These are phyloP conservation scores for Conus betulinus DNA, from an alignment of 1,140 invertebrate genomes.

Conservation along the genomic window DNA sequence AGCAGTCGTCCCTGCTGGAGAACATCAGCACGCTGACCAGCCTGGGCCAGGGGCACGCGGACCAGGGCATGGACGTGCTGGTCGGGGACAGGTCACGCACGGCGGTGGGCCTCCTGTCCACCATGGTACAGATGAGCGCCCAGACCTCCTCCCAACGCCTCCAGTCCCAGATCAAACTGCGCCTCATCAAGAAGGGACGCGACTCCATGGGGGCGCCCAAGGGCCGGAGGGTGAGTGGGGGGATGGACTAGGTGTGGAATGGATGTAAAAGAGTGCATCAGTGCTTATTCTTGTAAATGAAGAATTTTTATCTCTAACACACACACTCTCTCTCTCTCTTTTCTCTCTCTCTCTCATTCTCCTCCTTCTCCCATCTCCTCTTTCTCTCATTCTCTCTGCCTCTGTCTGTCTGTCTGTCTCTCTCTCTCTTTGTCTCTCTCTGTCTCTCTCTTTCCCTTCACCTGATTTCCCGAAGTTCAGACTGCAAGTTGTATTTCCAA, in stretches of 20 bases:
- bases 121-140: conserved; percentile 71
- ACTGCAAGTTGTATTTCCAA: too few species aligned
- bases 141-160: conserved; percentile 70
- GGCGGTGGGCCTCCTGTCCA: conserved; percentile 64
- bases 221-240: conserved; percentile 65
- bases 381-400: not conserved
- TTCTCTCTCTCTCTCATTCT: not conserved
- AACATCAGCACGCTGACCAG: conserved; percentile 70
- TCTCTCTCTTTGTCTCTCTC: too few species aligned
- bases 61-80: conserved; percentile 52
- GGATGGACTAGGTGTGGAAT: not conserved
- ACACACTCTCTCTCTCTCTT: not conserved
- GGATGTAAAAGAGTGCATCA: too few species aligned
- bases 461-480: too few species aligned
- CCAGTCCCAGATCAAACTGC: conserved; percentile 69
- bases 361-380: not conserved
- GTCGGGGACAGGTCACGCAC: conserved; percentile 56
- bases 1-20: conserved; percentile 66
- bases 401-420: too few species aligned
- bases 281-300: too few species aligned
- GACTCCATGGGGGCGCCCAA: conserved; percentile 71
- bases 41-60: conserved; percentile 49
- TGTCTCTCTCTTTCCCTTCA: too few species aligned
- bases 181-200: conserved; percentile 75
- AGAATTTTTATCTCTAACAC: too few species aligned